These are phyloP conservation scores for Sorex araneus DNA, from an alignment of 2,113 vertebrate species.

Conservation along the genomic window DNA sequence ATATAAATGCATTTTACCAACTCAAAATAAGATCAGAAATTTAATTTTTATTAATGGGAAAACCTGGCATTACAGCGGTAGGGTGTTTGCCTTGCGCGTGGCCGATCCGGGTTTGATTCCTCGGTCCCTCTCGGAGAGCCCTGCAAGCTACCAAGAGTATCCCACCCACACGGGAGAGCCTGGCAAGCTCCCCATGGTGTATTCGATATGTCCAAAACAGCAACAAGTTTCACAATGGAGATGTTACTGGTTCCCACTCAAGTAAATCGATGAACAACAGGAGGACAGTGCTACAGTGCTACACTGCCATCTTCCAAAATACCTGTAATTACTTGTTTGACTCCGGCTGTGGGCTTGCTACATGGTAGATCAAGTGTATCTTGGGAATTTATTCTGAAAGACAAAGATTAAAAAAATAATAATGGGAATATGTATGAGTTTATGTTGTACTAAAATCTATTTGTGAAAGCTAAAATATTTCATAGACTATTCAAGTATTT, in stretches of 20 bases:
- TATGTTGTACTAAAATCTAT: background rate
- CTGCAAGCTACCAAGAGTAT: too few relatives aligned
- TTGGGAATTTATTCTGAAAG: background rate
- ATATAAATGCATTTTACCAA: background rate
- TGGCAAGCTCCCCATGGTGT: too few relatives aligned
- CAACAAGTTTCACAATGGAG: too few relatives aligned
- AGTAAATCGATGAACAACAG: too few relatives aligned
- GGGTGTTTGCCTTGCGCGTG: too few relatives aligned
- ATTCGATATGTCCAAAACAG: too few relatives aligned
- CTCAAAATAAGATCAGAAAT: background rate
- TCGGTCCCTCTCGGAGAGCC: too few relatives aligned
- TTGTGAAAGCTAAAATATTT: background rate
- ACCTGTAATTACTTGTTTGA: background rate
- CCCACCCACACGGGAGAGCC: too few relatives aligned
- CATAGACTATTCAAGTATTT: background rate
- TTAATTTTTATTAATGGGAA: background rate
- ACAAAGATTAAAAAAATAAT: background rate
- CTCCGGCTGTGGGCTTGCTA: background rate
- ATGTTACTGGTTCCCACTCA: too few relatives aligned
- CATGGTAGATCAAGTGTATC: fast-evolving
- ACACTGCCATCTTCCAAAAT: background rate
- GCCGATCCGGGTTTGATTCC: too few relatives aligned
- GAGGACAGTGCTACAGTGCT: too few relatives aligned
- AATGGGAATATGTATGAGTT: background rate
- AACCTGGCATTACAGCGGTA: background rate